phyloP scores from a whole-genome alignment of 2,888 invertebrate species.

The Amphipyra berbera region DNA sequence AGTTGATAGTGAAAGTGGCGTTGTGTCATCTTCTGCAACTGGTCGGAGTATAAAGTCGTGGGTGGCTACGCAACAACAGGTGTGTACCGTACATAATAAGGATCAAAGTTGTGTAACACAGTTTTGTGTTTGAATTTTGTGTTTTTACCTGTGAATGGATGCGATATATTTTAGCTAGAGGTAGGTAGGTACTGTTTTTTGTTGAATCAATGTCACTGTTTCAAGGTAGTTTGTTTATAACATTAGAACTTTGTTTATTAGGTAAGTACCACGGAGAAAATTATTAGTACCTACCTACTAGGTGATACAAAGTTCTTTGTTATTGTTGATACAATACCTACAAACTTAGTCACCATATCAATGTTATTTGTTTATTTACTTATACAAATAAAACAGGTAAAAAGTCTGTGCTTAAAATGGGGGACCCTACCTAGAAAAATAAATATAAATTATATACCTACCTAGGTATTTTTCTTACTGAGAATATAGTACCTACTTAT shows the following conservation, averaged over 20 bases:
- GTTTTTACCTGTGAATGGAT: slow-evolving; percentile 11
- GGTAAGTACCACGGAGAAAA: too few relatives aligned
- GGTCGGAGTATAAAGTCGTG: slow-evolving; percentile 55
- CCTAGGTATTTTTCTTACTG: too few relatives aligned
- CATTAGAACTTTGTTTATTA: background rate
- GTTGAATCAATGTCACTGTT: slow-evolving; percentile 2
- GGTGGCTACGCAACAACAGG: slow-evolving; percentile 63
- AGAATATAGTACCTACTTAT: too few relatives aligned
- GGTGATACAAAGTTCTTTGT: too few relatives aligned
- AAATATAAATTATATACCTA: too few relatives aligned
- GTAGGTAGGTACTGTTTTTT: slow-evolving; percentile 3
- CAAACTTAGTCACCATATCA: too few relatives aligned
- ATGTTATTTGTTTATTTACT: too few relatives aligned
- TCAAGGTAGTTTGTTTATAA: slow-evolving; percentile 9
- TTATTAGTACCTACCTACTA: too few relatives aligned
- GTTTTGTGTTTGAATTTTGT: slow-evolving; percentile 31
- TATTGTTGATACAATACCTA: too few relatives aligned
- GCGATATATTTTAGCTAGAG: slow-evolving; percentile 1
- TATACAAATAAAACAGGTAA: too few relatives aligned
- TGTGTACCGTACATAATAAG: slow-evolving; percentile 59
- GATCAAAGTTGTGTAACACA: slow-evolving; percentile 48
- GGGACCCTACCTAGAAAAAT: too few relatives aligned
- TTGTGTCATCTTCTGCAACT: slow-evolving; percentile 43
- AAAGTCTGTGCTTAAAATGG: too few relatives aligned
- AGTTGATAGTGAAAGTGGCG: slow-evolving; percentile 48